Evolutionary conservation across 2,888 invertebrate species (phyloP).

Genomic region (Diarsia brunnea): DNA sequence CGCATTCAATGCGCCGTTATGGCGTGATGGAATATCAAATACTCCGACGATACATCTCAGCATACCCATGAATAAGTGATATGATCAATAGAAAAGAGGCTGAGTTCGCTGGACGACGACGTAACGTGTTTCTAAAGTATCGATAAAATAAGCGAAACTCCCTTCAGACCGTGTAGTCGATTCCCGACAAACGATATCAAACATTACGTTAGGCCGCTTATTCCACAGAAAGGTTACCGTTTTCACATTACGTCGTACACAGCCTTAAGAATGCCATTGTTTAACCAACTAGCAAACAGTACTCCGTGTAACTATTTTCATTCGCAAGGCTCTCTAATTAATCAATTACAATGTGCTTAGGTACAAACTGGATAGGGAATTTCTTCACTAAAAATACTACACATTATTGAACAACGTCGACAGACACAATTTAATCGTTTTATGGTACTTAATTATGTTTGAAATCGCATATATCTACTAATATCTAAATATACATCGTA

Average conservation of each 20-base stretch:
- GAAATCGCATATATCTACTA: conserved; percentile 27
- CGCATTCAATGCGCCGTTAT: conserved; percentile 12
- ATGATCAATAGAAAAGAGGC: conserved; percentile 39
- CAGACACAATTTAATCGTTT: conserved; percentile 51
- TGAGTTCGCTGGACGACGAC: conserved; percentile 3
- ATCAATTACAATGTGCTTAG: conserved; percentile 59
- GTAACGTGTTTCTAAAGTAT: conserved; percentile 47
- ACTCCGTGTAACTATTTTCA: conserved; percentile 64
- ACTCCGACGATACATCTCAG: conserved; percentile 8
- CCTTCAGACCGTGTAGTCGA: conserved; percentile 47
- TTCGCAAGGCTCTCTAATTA: conserved; percentile 64
- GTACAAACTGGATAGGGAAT: conserved; percentile 46
- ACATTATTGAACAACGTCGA: conserved; percentile 29
- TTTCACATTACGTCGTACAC: conserved; percentile 68
- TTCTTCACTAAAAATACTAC: conserved; percentile 39
- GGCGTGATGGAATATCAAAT: conserved; percentile 24
- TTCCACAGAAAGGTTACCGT: conserved; percentile 66
- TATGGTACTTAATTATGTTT: conserved; percentile 55
- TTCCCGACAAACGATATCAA: conserved; percentile 61
- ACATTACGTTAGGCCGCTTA: conserved; percentile 59
- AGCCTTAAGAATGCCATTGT: conserved; percentile 68
- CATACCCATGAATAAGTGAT: conserved; percentile 17
- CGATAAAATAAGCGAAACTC: conserved; percentile 55
- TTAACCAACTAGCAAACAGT: conserved; percentile 62
- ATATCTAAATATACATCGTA: conserved; percentile 46